Conservation (phyloP, 2,888 invertebrate genomes). For the Plagodis pulveraria region DNA sequence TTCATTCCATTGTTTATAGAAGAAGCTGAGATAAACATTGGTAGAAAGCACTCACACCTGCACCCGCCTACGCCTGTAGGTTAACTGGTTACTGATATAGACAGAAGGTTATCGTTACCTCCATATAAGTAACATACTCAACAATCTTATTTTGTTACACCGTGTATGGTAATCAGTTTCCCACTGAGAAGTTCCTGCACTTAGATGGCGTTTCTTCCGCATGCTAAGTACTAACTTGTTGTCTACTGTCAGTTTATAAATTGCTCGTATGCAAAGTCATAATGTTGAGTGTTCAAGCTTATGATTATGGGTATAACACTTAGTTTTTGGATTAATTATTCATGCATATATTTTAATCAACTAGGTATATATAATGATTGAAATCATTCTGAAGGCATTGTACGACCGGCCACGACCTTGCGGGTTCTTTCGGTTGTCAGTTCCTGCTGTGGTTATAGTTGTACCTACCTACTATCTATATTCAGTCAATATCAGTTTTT, state of each 20-base stretch:
- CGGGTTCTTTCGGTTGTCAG: constrained; percentile 63
- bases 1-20: constrained; percentile 23
- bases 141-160: constrained; percentile 50
- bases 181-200: constrained; percentile 41
- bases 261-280: constrained; percentile 5
- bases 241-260: constrained; percentile 6
- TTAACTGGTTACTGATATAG: constrained; percentile 64
- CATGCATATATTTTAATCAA: constrained; percentile 38
- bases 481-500: constrained; percentile 59
- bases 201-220: constrained; percentile 44
- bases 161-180: constrained; percentile 47
- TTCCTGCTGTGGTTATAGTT: constrained; percentile 53
- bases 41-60: constrained; percentile 58
- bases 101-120: constrained; percentile 66
- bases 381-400: constrained; percentile 67
- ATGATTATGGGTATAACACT: not conserved
- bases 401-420: constrained; percentile 75
- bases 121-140: constrained; percentile 31
- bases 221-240: constrained; percentile 12
- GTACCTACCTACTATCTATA: constrained; percentile 39
- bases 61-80: constrained; percentile 53
- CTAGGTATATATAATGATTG: constrained; percentile 43
- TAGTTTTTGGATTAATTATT: constrained; percentile 1
- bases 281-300: not conserved
- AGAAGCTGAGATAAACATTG: constrained; percentile 27